Conservation (phyloP, 2,888 invertebrate species). For the Portevinia maculata region DNA sequence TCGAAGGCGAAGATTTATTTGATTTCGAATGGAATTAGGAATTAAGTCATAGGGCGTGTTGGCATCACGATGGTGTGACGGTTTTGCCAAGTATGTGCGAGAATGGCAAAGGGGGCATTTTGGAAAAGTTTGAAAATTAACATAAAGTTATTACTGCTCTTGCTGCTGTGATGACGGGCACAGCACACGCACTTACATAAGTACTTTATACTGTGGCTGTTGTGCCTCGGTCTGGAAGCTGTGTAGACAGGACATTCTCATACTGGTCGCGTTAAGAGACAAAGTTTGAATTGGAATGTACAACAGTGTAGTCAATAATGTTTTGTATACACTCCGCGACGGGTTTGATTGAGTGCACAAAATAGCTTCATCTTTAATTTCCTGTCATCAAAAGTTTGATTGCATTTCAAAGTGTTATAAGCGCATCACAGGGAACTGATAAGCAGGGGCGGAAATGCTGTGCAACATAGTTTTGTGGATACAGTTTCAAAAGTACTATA, state of each 20-base stretch:
- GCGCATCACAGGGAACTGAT: constrained; percentile 22
- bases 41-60: constrained; percentile 41
- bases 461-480: constrained; percentile 26
- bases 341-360: constrained; percentile 68
- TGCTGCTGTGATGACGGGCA: constrained; percentile 10
- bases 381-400: constrained; percentile 73
- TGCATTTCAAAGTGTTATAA: constrained; percentile 54
- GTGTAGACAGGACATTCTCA: neutral
- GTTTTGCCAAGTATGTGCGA: neutral
- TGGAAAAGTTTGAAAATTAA: constrained; percentile 46
- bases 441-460: constrained; percentile 37
- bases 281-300: constrained; percentile 68
- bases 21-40: constrained; percentile 48
- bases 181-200: constrained; percentile 10
- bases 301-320: constrained; percentile 53
- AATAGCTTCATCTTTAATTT: constrained; percentile 70
- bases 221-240: constrained; percentile 13
- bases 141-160: constrained; percentile 49
- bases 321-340: constrained; percentile 35
- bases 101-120: constrained; percentile 1
- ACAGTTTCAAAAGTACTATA: constrained; percentile 26
- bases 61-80: neutral
- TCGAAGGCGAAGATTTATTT: constrained; percentile 58
- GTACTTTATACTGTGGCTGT: neutral
- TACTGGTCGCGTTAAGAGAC: constrained; percentile 23